These are phyloP conservation scores for Phylloscopus whistleri DNA, from an alignment of 2,113 vertebrate species.

Conservation along the genomic window DNA sequence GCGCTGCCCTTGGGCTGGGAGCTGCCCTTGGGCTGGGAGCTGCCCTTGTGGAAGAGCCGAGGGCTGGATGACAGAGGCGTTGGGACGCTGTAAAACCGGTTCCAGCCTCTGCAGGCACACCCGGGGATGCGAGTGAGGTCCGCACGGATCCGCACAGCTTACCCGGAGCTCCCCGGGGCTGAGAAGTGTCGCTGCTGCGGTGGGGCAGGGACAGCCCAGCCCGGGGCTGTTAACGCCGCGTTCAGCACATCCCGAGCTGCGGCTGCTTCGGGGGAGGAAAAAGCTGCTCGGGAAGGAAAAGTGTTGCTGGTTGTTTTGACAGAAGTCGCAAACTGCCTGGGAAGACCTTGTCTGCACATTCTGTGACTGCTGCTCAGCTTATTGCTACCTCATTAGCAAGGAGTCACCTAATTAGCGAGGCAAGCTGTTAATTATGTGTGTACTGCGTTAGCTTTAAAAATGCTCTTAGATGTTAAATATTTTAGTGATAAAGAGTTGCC, in stretches of 20 bases:
- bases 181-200: accelerated
- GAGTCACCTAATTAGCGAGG: constrained; percentile 47
- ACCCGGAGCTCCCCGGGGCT: not conserved
- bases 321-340: not conserved
- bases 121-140: accelerated
- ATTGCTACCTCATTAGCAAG: constrained; percentile 54
- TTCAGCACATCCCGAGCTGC: not conserved
- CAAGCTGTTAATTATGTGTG: constrained; percentile 54
- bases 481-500: not conserved
- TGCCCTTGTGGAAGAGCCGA: not conserved
- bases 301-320: not conserved
- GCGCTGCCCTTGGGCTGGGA: not conserved
- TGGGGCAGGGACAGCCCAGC: not conserved
- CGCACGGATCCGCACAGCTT: accelerated
- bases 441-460: constrained; percentile 15
- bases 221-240: not conserved
- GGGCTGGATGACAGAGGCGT: not conserved
- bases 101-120: not conserved
- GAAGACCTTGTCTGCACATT: not conserved
- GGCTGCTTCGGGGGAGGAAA: not conserved
- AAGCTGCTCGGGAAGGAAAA: not conserved
- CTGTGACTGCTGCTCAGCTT: constrained; percentile 18
- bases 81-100: accelerated
- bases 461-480: not conserved
- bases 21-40: not conserved